A percentile compares a stretch with the other conserved stretches of the same genome.
phyloP scores from a whole-genome alignment of 2,113 vertebrate genomes.

The Hystrix brachyura region DNA sequence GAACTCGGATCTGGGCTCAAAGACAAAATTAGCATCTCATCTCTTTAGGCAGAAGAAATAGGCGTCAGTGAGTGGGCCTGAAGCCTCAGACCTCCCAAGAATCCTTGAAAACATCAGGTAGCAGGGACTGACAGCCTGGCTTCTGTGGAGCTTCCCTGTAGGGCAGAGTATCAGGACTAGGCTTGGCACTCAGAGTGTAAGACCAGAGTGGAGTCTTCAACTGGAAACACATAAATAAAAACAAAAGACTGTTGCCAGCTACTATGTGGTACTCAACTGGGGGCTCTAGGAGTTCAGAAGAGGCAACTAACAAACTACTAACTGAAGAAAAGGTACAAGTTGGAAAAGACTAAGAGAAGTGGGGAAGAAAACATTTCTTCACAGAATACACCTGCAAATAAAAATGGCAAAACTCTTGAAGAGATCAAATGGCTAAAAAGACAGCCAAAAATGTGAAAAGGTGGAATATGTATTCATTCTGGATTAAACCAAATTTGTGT shows the following conservation, averaged over 20 bases:
- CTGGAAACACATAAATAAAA: not conserved
- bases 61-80: not conserved
- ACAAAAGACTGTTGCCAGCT: not conserved
- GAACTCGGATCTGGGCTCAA: not conserved
- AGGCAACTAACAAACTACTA: not conserved
- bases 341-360: not conserved
- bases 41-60: not conserved
- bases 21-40: not conserved
- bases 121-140: not conserved
- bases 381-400: not conserved
- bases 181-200: not conserved
- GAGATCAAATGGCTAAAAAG: not conserved
- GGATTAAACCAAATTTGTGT: not conserved
- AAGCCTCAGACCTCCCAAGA: not conserved
- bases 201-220: not conserved
- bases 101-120: rapidly evolving
- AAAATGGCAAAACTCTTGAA: not conserved
- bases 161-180: not conserved
- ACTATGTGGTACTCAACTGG: no score
- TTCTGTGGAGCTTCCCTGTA: not conserved
- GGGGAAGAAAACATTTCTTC: not conserved
- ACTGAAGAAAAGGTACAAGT: no score
- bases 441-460: not conserved
- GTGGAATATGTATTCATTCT: not conserved
- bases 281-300: not conserved